phyloP scores from a whole-genome alignment of 2,113 vertebrate genomes.

The Sinocyclocheilus maitianheensis region DNA sequence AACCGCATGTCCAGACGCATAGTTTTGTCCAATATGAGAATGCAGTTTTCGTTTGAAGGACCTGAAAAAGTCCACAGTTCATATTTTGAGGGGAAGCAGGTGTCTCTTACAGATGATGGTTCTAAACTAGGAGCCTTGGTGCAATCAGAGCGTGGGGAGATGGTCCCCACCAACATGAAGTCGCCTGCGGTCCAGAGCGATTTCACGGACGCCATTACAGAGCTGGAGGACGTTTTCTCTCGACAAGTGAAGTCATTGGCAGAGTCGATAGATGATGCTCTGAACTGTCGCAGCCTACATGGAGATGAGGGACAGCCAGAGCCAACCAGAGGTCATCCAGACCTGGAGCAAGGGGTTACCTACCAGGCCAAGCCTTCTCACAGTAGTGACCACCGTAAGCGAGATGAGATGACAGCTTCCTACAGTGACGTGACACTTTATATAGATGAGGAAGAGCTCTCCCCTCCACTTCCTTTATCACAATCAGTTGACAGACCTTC shows the following conservation, averaged over 20 bases:
- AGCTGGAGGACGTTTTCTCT: conserved; percentile 96
- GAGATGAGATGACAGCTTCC: conserved; percentile 93
- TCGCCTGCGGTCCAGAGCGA: conserved; percentile 82
- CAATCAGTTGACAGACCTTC: conserved; percentile 84
- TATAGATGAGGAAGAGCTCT: conserved; percentile 95
- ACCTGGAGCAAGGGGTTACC: conserved; percentile 76
- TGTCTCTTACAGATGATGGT: conserved; percentile 87
- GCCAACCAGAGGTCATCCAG: conserved; percentile 66
- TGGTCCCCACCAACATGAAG: conserved; percentile 78
- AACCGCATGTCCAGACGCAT: conserved; percentile 97
- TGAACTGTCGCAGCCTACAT: conserved; percentile 92
- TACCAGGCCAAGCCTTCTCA: conserved; percentile 78
- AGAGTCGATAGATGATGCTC: conserved; percentile 93
- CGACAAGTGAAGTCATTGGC: conserved; percentile 96
- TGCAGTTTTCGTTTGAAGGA: conserved; percentile 99
- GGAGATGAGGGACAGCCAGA: conserved; percentile 82
- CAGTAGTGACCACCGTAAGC: conserved; percentile 79
- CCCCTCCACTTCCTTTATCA: conserved; percentile 85
- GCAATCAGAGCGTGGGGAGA: conserved; percentile 81
- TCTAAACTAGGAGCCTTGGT: conserved; percentile 82
- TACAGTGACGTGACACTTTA: conserved; percentile 97
- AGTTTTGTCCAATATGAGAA: conserved; percentile 98
- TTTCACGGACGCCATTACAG: conserved; percentile 91
- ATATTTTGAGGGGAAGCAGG: conserved; percentile 94
- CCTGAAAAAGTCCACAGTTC: conserved; percentile 97